Percentiles rank a stretch among this genome's conserved stretches.
Conservation (phyloP, 2,113 vertebrate species). For the Oxygymnocypris stewartii region DNA sequence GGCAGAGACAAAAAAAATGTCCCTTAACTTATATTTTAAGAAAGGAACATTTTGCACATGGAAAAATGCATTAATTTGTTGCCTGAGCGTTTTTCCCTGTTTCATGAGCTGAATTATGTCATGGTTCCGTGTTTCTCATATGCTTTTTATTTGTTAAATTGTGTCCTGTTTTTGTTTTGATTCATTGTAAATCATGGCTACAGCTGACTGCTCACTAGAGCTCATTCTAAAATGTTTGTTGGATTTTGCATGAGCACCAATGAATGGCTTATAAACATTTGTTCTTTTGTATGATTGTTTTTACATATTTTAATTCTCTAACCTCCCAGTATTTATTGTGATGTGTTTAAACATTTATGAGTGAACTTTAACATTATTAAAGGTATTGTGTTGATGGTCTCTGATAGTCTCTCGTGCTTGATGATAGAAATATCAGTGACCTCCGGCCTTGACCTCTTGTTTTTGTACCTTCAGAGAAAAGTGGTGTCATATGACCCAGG, state of each 20-base stretch:
- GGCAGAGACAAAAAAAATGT: not conserved
- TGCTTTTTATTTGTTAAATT: conserved; percentile 17
- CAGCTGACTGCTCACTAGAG: conserved; percentile 11
- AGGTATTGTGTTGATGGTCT: not conserved
- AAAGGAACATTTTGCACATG: not conserved
- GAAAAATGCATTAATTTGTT: conserved; percentile 1
- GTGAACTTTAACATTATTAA: not conserved
- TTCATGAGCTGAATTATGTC: not conserved
- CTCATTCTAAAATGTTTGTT: conserved; percentile 22
- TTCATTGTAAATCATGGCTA: conserved; percentile 28
- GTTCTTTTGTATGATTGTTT: conserved; percentile 17
- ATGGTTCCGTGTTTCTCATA: not conserved
- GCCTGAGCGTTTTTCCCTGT: not conserved
- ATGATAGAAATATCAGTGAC: conserved; percentile 13
- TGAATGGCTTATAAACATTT: conserved; percentile 16
- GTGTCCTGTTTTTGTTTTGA: conserved; percentile 1
- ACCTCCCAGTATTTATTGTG: conserved; percentile 17
- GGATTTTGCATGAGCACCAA: conserved; percentile 43
- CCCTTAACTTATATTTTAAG: too few species aligned
- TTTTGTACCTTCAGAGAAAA: conserved; percentile 82
- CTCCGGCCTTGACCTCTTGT: conserved; percentile 44
- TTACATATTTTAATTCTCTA: not conserved
- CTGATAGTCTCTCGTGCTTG: not conserved
- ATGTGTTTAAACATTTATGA: not conserved
- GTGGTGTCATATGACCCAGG: conserved; percentile 97